Percentiles rank a stretch among this genome's conserved stretches.
Conservation (phyloP, 92 coral and sea anemone genomes). For the Parazoanthus atlanticus region DNA sequence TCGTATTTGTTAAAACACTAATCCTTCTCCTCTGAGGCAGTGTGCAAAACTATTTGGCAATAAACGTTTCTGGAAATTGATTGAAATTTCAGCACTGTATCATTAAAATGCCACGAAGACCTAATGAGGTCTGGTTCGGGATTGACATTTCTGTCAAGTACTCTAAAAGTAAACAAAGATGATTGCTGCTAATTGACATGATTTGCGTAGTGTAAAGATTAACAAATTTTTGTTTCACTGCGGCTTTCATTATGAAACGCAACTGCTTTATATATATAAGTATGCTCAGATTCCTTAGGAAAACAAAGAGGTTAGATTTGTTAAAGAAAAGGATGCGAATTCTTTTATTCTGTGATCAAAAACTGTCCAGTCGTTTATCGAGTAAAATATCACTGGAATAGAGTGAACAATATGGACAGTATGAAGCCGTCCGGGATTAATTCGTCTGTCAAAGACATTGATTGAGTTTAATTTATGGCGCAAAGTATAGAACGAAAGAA, state of each 20-base stretch:
- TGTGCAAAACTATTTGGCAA: slow-evolving; percentile 4
- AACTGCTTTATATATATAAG: too few relatives aligned
- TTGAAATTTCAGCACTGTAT: slow-evolving; percentile 22
- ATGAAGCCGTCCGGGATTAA: background rate
- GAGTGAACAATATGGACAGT: background rate
- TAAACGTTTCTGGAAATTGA: background rate
- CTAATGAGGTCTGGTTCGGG: background rate
- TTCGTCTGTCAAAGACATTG: background rate
- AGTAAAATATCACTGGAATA: background rate
- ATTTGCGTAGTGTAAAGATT: background rate
- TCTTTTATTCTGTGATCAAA: background rate
- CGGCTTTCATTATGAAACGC: background rate
- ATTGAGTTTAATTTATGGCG: background rate
- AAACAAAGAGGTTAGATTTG: background rate
- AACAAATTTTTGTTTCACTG: background rate
- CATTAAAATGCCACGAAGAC: slow-evolving; percentile 16
- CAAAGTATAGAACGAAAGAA: background rate
- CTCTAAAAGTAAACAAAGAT: slow-evolving; percentile 3
- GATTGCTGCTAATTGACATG: slow-evolving; percentile 10
- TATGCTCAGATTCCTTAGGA: background rate
- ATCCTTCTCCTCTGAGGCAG: background rate
- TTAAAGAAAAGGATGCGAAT: background rate
- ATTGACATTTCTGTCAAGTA: slow-evolving; percentile 26
- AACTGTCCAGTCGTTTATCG: background rate
- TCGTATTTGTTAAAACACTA: background rate